phyloP scores from a whole-genome alignment of 2,888 invertebrate genomes.

The Cephus pulcher region DNA sequence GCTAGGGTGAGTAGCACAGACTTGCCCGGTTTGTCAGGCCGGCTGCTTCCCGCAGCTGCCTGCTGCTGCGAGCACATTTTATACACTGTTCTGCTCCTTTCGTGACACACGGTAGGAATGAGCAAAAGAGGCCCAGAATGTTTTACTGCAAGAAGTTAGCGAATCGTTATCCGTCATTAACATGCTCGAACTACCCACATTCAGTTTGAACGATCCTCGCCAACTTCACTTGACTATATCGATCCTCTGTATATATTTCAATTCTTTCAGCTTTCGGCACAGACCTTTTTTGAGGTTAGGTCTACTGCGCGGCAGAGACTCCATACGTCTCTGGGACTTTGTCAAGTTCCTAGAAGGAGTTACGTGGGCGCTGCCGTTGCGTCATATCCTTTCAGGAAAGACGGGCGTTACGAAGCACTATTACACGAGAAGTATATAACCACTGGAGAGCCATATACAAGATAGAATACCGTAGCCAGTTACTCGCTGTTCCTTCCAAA shows the following conservation, averaged over 20 bases:
- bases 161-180: background rate
- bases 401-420: conserved; percentile 21
- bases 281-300: background rate
- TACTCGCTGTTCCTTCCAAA: background rate
- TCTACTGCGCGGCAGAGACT: background rate
- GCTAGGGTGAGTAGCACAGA: conserved; percentile 27
- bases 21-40: conserved; percentile 36
- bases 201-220: background rate
- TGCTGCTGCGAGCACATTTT: conserved; percentile 21
- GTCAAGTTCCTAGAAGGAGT: conserved; percentile 19
- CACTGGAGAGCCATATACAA: background rate
- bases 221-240: background rate
- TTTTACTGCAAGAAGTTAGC: background rate
- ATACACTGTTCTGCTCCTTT: background rate
- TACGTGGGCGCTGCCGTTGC: conserved; percentile 27
- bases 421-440: background rate
- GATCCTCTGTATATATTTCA: background rate
- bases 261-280: background rate
- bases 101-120: background rate
- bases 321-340: background rate
- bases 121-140: background rate
- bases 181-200: background rate
- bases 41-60: conserved; percentile 49
- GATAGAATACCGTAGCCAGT: background rate
- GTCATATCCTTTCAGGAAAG: conserved; percentile 23